phyloP scores from a whole-genome alignment of 2,888 invertebrate genomes.

The Antheraea assamensis region DNA sequence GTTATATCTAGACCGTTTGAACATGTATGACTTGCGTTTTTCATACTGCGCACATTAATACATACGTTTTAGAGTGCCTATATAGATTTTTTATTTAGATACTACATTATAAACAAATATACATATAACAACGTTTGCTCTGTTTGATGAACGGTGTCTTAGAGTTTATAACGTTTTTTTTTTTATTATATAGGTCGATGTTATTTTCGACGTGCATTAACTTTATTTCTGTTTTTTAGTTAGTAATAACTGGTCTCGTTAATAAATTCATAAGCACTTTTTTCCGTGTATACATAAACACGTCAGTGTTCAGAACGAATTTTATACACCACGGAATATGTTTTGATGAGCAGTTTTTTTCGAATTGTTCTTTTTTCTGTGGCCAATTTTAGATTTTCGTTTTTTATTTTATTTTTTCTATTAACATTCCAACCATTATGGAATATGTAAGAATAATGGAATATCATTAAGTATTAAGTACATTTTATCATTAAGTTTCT shows the following conservation, averaged over 20 bases:
- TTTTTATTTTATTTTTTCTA: background rate
- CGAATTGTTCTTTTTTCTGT: background rate
- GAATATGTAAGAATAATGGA: background rate
- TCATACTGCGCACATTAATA: background rate
- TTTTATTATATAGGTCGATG: constrained; percentile 18
- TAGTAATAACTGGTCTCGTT: constrained; percentile 8
- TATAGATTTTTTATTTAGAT: background rate
- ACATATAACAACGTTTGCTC: background rate
- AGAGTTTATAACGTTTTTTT: constrained; percentile 4
- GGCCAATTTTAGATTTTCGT: background rate
- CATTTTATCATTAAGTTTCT: no score
- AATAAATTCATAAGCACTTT: constrained; percentile 11
- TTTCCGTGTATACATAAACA: constrained; percentile 1
- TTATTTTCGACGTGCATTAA: constrained; percentile 17
- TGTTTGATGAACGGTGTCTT: background rate
- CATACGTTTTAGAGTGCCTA: background rate
- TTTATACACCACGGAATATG: background rate
- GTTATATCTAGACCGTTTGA: background rate
- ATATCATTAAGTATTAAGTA: background rate
- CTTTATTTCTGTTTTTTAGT: constrained; percentile 14
- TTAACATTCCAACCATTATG: background rate
- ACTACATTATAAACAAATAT: background rate
- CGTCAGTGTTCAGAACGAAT: background rate
- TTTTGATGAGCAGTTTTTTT: background rate
- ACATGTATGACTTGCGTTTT: background rate